phyloP scores from a whole-genome alignment of 2,797 vertebrate species.

The Enteromius treurensis region DNA sequence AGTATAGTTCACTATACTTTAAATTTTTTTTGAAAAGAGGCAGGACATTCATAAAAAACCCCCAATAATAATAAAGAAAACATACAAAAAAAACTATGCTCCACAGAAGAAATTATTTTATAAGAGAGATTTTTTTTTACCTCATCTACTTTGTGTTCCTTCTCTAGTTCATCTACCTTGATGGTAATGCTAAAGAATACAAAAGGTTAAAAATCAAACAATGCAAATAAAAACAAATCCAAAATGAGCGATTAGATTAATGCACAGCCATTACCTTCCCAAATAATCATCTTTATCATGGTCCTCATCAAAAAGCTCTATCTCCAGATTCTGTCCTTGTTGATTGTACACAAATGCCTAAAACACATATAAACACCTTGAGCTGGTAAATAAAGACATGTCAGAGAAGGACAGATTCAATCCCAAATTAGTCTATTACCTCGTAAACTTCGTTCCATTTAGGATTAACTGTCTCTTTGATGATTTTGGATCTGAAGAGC shows the following conservation, averaged over 20 bases:
- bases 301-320: slow-evolving; percentile 95
- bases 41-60: not conserved
- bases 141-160: slow-evolving; percentile 87
- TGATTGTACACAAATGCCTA: slow-evolving; percentile 86
- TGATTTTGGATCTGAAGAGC: slow-evolving; percentile 89
- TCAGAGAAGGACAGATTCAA: not conserved
- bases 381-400: not conserved
- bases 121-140: slow-evolving; percentile 66
- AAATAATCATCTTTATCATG: slow-evolving; percentile 94
- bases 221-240: slow-evolving; percentile 11
- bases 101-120: not conserved
- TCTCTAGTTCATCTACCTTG: slow-evolving; percentile 85
- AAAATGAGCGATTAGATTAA: not conserved
- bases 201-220: not conserved
- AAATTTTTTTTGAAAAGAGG: not conserved
- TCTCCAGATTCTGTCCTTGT: slow-evolving; percentile 79
- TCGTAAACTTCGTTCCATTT: slow-evolving; percentile 96
- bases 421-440: slow-evolving; percentile 71
- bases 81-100: not conserved
- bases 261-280: slow-evolving; percentile 81
- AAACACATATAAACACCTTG: slow-evolving; percentile 38
- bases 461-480: slow-evolving; percentile 88
- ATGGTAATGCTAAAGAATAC: slow-evolving; percentile 80
- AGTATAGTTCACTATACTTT: not conserved
- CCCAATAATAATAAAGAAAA: too few relatives aligned